Evolutionary conservation across 2,113 vertebrate genomes (phyloP).

Genomic region (Lipophrys pholis): DNA sequence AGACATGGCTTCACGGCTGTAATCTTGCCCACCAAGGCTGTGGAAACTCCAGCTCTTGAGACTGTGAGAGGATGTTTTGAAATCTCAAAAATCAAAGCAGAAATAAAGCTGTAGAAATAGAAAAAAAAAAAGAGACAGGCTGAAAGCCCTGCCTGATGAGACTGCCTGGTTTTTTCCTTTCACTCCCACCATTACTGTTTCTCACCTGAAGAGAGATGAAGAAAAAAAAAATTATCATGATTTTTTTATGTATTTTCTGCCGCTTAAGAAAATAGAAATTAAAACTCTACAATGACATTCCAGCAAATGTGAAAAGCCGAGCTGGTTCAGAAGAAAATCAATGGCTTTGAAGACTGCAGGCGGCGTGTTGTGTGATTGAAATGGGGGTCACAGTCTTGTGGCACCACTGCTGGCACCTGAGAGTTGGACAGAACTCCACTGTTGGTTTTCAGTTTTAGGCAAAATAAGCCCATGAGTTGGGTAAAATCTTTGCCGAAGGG

Average conservation of each 20-base stretch:
- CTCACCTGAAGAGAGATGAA: constrained; percentile 36
- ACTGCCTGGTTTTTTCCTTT: constrained; percentile 29
- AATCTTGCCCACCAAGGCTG: constrained; percentile 45
- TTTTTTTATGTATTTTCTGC: constrained; percentile 35
- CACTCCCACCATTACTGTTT: constrained; percentile 24
- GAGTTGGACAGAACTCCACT: background rate
- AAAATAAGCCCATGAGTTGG: background rate
- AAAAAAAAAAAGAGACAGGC: constrained; percentile 42
- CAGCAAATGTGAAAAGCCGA: constrained; percentile 17
- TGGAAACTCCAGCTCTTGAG: constrained; percentile 41
- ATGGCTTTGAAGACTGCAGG: no score
- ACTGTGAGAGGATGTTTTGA: constrained; percentile 55
- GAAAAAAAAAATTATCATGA: constrained; percentile 38
- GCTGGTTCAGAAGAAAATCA: no score
- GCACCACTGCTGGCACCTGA: background rate
- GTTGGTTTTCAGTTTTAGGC: background rate
- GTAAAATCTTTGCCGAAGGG: background rate
- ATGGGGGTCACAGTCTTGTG: background rate
- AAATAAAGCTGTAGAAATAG: constrained; percentile 64
- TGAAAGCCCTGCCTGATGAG: constrained; percentile 54
- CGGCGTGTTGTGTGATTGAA: constrained; percentile 29
- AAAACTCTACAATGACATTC: constrained; percentile 23
- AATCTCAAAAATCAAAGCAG: constrained; percentile 73
- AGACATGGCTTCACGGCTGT: constrained; percentile 41
- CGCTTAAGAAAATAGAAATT: constrained; percentile 48